Evolutionary conservation across 2,113 vertebrate species (phyloP), one percentile per base, ranked within the genome.

Genomic region (Clarias gariepinus): DNA sequence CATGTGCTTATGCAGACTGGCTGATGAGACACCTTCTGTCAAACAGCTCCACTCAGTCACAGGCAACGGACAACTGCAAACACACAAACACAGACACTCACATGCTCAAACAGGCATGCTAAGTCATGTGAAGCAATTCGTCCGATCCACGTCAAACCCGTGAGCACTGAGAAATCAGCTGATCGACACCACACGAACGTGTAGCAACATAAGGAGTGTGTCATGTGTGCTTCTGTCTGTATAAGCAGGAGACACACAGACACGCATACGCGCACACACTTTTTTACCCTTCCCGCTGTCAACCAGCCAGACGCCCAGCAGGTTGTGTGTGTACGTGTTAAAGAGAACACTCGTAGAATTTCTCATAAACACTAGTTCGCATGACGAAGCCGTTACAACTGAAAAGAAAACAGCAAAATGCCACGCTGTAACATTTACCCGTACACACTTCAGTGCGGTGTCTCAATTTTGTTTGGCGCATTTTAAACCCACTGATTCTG

Each of bases 21-120:
- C 82, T 87, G 87, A 85, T 84, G 86, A 81, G 81, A 90, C 87
- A 77, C 90, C 90, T 91, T 91, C 90, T 91, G 90, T 88, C 86
- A 89, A 84, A 83, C 84, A 79, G 81, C 73, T 55, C 41, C 77
- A 47, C 33, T 63, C 85, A 87, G 85, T 68, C 55, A 87, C 69
- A 78, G 60, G 53, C 71, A 84, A 28, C 53, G 55, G 28, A 66
- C 33, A 73, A 74, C 41, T 33, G 82, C 81, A 82, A 53, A 57
- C n/a, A 30, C 68, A 80, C 83, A 78, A 28, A 83, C 57, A 82
- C 83, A 61, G 36, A 73, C 74, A 57, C 74, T n/a, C 77, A 57
- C 53, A 79, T 79, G 30, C 33, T 71, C 33, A 73, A 36, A 9
- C 4, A 76, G 71, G 21, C 71, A 76, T 76, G 74, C 25, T 7